Evolutionary conservation across 2,888 invertebrate genomes (phyloP), one percentile per base, ranked within the genome.

Genomic region (Eupithecia exiguata): DNA sequence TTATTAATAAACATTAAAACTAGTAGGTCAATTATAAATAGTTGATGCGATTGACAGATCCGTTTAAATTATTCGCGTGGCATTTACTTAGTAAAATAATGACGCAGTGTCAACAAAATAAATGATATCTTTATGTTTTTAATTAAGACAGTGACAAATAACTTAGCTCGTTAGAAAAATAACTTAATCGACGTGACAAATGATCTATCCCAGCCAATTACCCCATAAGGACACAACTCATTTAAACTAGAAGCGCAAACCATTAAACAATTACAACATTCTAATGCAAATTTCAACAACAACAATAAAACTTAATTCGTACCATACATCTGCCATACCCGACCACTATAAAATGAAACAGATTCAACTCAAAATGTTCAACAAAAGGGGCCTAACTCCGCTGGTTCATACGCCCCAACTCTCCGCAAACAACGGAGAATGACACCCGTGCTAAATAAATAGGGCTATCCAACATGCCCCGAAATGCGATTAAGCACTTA

Each of bases 401-500:
- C 84, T 88, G 89, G 92, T 82, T 83, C 85, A 89, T 89, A 88
- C 88, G 87, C 85, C 87, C 86, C 89, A 90, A 91, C 84, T 89
- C 89, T 88, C 90, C 87, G 80, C 92, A 92, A 92, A 93, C 92
- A 93, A 91, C 87, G 84, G 91, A 89, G 84, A 84, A 53, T 58
- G 70, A 85, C 84, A 87, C 88, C 88, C 87, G 87, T 83, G 87
- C 92, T 90, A 89, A 92, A 93, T 93, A 93, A 94, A 93, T 93
- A 93, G 89, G 90, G 89, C 85, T 85, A 88, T 89, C 88, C 86
- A 87, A 87, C 88, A 78, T 76, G 73, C 88, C 92, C 90, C 89
- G 83, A 92, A 93, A 94, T 91, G 87, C 93, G 93, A 94, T 94
- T 94, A 94, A 94, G 93, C 89, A 89, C 94, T 94, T 94, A 94